phyloP scores from a whole-genome alignment of 2,113 vertebrate genomes.

The Notothenia rossii region DNA sequence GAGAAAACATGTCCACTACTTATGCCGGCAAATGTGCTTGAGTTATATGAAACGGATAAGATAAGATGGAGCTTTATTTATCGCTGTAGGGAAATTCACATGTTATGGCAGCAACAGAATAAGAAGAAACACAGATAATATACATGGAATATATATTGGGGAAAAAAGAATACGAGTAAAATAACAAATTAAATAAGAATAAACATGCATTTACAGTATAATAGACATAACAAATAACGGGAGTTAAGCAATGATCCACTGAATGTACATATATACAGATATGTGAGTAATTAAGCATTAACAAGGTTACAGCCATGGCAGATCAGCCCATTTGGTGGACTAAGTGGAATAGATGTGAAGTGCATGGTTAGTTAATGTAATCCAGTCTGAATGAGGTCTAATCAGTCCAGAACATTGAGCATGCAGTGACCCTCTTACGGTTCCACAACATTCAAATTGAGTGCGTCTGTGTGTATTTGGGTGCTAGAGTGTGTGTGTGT shows the following conservation, averaged over 20 bases:
- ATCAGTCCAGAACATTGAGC: slow-evolving; percentile 62
- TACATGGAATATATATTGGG: too few relatives aligned
- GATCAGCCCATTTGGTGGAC: slow-evolving; percentile 1
- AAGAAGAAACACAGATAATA: too few relatives aligned
- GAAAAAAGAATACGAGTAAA: too few relatives aligned
- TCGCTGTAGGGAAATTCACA: too few relatives aligned
- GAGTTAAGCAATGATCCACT: too few relatives aligned
- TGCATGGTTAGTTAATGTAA: slow-evolving; percentile 29
- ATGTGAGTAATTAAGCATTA: slow-evolving; percentile 5
- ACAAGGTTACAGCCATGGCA: background rate
- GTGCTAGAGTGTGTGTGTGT: background rate
- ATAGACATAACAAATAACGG: too few relatives aligned
- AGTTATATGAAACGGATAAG: background rate
- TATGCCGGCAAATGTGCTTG: background rate
- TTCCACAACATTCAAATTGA: background rate
- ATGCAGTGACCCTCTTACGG: slow-evolving; percentile 43
- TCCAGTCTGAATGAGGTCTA: slow-evolving; percentile 42
- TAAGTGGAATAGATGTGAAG: slow-evolving; percentile 26
- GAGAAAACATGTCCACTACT: background rate
- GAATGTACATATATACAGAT: too few relatives aligned
- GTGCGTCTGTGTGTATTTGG: background rate
- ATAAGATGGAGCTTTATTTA: too few relatives aligned
- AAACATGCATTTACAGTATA: too few relatives aligned
- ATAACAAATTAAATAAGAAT: too few relatives aligned
- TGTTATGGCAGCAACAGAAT: too few relatives aligned